Conservation (phyloP, 2,888 invertebrate species). For the Andrena bucephala region DNA sequence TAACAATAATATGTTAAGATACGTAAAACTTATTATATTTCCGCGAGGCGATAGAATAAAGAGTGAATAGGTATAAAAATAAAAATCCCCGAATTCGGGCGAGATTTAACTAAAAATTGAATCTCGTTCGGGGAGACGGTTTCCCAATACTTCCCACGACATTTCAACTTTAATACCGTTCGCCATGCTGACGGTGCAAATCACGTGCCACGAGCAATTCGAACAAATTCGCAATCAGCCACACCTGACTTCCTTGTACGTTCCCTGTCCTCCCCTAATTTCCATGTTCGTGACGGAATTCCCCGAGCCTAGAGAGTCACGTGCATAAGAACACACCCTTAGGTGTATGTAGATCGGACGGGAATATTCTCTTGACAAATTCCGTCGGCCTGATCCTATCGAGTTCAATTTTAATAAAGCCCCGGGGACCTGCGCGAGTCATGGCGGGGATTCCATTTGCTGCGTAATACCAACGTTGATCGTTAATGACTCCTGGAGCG, state of each 20-base stretch:
- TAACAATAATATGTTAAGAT: too few relatives aligned
- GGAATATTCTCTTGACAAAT: conserved; percentile 48
- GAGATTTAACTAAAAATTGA: not conserved
- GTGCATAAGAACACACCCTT: conserved; percentile 8
- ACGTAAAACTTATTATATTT: too few relatives aligned
- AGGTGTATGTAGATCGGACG: conserved; percentile 20
- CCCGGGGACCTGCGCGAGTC: conserved; percentile 6
- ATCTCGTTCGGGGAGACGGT: not conserved
- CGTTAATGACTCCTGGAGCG: conserved; percentile 23
- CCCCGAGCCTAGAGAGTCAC: not conserved
- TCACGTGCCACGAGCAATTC: not conserved
- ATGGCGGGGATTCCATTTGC: conserved; percentile 12
- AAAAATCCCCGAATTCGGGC: not conserved
- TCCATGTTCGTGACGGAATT: conserved; percentile 29
- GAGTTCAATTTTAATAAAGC: conserved; percentile 23
- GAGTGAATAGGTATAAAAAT: not conserved
- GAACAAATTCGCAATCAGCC: conserved; percentile 32
- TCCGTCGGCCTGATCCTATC: conserved; percentile 27
- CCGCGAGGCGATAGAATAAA: too few relatives aligned
- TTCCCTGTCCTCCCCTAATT: not conserved
- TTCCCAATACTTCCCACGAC: not conserved
- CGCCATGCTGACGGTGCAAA: not conserved
- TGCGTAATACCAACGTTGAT: conserved; percentile 18
- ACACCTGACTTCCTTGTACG: not conserved
- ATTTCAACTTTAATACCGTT: not conserved